Base-by-base conservation (phyloP, 2,888 invertebrate genomes). In the Steromphala cineraria region DNA sequence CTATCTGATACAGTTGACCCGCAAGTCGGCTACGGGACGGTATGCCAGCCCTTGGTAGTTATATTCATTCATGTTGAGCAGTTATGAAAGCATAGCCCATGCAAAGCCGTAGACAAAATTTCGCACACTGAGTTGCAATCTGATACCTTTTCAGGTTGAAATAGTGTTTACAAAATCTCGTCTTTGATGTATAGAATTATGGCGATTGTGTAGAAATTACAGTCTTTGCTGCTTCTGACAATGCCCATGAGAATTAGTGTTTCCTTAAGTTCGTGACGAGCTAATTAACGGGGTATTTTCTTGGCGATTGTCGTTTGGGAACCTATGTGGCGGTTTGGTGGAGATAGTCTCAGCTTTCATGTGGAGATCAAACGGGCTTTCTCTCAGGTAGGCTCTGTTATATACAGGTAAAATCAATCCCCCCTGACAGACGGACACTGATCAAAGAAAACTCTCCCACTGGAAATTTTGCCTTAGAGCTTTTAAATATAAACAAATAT, bases 131-230 rank as follows among this genome's bases (percentile, higher is more conserved):
- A 56, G 24, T 24, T 71, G 71, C 28, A 40, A 71, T 17, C 40
- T 10, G 71, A 71, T 36, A 71, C 71, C 71, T 40, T 7, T 71
- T 31, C 40, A 71, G n/a, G 17, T 40, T 71, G 19, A 71, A 71
- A 71, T 71, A 31, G 36, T 71, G 71, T 71, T 71, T 71, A 71
- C 71, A 71, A 71, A 71, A 36, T 71, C 71, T 19, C 4, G 17
- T 36, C 71, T 71, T 71, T 71, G 71, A 71, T 71, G 71, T 71
- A 71, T 71, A 71, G 71, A 71, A 71, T 71, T 71, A 31, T 40
- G 36, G 36, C 28, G 71, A 71, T 71, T 71, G 36, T 71, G 40
- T 21, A 56, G 71, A 17, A 71, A 71, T 31, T 40, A 71, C 31
- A 36, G 71, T 28, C 19, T 71, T 71, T 71, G n/a, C 40, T 36